Evolutionary conservation across 2,888 invertebrate species (phyloP), one percentile per base, ranked within the genome.

Genomic region (Nomada hirtipes): DNA sequence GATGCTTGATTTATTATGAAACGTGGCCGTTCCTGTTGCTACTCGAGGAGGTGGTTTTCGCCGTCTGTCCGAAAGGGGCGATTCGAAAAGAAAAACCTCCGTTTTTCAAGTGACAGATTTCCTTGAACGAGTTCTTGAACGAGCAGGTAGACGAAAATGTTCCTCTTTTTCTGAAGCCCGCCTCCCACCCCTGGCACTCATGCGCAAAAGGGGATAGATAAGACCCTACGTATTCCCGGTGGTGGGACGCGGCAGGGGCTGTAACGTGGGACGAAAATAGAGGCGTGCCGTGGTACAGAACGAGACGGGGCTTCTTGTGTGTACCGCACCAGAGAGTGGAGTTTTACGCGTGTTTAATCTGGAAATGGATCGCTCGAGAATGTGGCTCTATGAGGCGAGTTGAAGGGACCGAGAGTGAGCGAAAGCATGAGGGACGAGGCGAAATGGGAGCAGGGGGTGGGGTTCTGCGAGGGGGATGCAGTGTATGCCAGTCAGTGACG

Each of bases 341-440:
- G 91, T 92, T 92, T 92, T 91, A 92, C 91, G 92, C 91, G 91
- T 91, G 90, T 93, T 93, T 93, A 93, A 93, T 92, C 92, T 93
- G 90, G 91, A 93, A 93, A 93, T 93, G 92, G 93, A 93, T 92
- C 90, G 91, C 85, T 89, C 89, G 90, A 91, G 91, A 92, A 91
- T 89, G 90, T 87, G 87, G 83, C 88, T 87, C 87, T 88, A 88
- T 89, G 88, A 89, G 79, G 53, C 86, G 79, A 86, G 87, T 83
- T 82, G 82, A 86, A 84, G 87, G 86, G 83, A 72, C 72, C 80
- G 69, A 73, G 84, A 83, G 86, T 70, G 83, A 83, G 86, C 84
- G 85, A 85, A 86, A 84, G 85, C 68, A 61, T 1, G 61, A 57
- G 47, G 64, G 47, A 26, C 55, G 82, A 42, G 77, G 79, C 61